A percentile compares a stretch with the other conserved stretches of the same genome.
These are phyloP conservation scores for Stenichneumon culpator DNA, from an alignment of 2,888 invertebrate species.

Conservation along the genomic window DNA sequence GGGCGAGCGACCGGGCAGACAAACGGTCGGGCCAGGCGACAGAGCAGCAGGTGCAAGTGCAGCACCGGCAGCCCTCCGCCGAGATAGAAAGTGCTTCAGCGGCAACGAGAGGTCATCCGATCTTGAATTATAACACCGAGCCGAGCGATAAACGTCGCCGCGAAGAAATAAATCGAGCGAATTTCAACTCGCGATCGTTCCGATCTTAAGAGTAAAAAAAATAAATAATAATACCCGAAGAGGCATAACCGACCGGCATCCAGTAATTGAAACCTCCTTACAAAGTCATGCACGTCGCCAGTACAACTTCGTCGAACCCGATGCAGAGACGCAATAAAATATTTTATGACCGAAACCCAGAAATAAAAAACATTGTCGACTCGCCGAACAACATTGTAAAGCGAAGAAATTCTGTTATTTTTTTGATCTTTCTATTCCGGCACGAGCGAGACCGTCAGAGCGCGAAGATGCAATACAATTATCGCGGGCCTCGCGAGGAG, in stretches of 20 bases:
- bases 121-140: constrained; percentile 34
- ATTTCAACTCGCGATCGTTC: neutral
- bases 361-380: constrained; percentile 3
- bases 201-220: too few species aligned
- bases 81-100: constrained; percentile 64
- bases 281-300: neutral
- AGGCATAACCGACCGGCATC: neutral
- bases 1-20: constrained; percentile 43
- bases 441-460: constrained; percentile 75
- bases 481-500: constrained; percentile 69
- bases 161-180: neutral
- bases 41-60: constrained; percentile 53
- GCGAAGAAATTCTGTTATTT: neutral
- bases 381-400: constrained; percentile 27
- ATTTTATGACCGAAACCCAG: neutral
- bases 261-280: neutral
- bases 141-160: neutral
- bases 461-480: constrained; percentile 83
- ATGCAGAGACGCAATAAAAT: neutral
- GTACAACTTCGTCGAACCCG: neutral
- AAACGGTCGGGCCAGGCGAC: constrained; percentile 10
- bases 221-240: too few species aligned
- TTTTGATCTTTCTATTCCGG: constrained; percentile 18
- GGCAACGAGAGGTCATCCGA: constrained; percentile 50
- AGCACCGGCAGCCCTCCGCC: constrained; percentile 46